Percentiles rank a stretch among this genome's conserved stretches.
These are phyloP conservation scores for Thunnus thynnus DNA, from an alignment of 2,113 vertebrate species.

Conservation along the genomic window DNA sequence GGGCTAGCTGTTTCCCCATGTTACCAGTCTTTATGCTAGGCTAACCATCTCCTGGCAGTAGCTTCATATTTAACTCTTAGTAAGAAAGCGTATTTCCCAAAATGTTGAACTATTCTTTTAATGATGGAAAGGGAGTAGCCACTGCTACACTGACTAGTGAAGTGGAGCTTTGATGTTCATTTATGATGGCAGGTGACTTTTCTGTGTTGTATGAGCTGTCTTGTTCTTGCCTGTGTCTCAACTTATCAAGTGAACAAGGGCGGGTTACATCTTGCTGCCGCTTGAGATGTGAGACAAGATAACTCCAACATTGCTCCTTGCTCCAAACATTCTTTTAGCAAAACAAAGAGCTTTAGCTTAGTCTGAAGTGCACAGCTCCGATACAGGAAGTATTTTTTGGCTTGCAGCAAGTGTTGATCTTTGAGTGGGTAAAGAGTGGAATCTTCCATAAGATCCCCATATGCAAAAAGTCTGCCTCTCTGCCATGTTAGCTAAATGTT, in stretches of 20 bases:
- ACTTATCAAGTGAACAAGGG: conserved; percentile 45
- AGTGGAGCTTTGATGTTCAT: conserved; percentile 54
- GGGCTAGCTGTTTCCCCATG: no score
- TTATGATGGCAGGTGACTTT: conserved; percentile 61
- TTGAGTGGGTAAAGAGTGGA: conserved; percentile 27
- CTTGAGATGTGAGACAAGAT: conserved; percentile 68
- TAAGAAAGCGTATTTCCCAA: not conserved
- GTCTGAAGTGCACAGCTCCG: conserved; percentile 49
- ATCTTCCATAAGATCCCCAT: conserved; percentile 39
- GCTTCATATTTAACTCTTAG: not conserved
- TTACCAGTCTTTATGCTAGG: not conserved
- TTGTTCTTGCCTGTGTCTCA: conserved; percentile 40
- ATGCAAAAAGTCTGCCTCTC: conserved; percentile 50
- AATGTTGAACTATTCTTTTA: conserved; percentile 7
- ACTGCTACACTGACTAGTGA: conserved; percentile 10
- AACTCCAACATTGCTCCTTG: conserved; percentile 34
- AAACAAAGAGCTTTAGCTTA: conserved; percentile 51
- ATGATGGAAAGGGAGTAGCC: not conserved
- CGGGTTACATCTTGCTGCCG: conserved; percentile 36
- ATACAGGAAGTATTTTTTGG: conserved; percentile 52
- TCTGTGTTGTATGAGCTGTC: conserved; percentile 54
- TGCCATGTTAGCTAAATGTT: conserved; percentile 29
- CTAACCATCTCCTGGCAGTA: not conserved
- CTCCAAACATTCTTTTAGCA: conserved; percentile 52
- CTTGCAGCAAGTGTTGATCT: conserved; percentile 42